Evolutionary conservation across 1,140 invertebrate species (phyloP), one percentile per base, ranked within the genome.

Genomic region (Apis laboriosa): DNA sequence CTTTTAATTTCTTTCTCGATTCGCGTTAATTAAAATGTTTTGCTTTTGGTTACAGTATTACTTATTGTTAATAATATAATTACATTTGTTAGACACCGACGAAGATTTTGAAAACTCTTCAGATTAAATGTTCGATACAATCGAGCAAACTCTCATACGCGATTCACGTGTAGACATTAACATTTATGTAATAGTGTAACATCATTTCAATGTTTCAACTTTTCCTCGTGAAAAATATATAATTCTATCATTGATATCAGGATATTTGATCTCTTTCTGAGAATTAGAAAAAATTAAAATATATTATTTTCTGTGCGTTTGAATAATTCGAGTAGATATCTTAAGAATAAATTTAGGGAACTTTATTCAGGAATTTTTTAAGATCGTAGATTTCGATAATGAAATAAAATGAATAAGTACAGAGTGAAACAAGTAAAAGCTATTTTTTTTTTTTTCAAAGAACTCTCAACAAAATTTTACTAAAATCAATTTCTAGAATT

Each of bases 241-340:
- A 71, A 63, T 34, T 72, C 49, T 28, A 71, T 49, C 73, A 53
- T 34, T 77, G 60, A 61, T 60, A 78, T 56, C 15, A 63, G 70
- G 53, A 58, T 28, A 24, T 67, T 13, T 51, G 55, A 82, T 21
- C 17, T 61, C n/a, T 51, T 51, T 7, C 9, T 17, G 63, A 77
- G 63, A 53, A 82, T 19, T 73, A 77, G 55, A n/a, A 43, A 24
- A 34, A 80, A 73, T 64, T 24, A 87, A 64, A 76, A 64, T 66
- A 73, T 66, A 70, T 75, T 61, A 67, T 70, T 83, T 58, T 28
- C 43, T 87, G 86, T 77, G 86, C 84, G 85, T 86, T 87, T 84
- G 56, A 86, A 74, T 86, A 71, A 66, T 85, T 67, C 15, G 67
- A 71, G 75, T 53, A 71, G 56, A 80, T 21, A 75, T 24, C 66